Evolutionary conservation across 2,888 invertebrate genomes (phyloP).

Genomic region (Pterobdella sp.): DNA sequence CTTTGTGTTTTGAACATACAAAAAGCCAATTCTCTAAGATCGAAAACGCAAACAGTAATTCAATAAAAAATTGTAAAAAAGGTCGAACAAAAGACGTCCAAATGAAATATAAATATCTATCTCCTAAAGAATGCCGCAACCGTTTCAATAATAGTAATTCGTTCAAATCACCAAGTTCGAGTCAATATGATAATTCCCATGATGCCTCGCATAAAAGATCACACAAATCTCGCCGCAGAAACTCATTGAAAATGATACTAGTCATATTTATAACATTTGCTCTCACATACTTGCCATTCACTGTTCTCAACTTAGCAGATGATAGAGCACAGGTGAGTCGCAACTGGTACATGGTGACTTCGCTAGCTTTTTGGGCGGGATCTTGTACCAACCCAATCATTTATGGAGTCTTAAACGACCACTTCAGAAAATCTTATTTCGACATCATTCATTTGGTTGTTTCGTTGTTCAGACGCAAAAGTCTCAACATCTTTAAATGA

Average conservation of each 20-base stretch:
- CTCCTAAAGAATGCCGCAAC: neutral
- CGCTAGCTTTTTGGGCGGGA: conserved; percentile 31
- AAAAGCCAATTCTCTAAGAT: no score
- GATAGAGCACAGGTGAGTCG: conserved; percentile 14
- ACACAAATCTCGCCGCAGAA: conserved; percentile 12
- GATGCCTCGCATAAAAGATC: neutral
- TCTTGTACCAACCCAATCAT: conserved; percentile 31
- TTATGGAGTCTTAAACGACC: conserved; percentile 31
- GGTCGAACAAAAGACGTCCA: neutral
- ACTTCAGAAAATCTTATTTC: conserved; percentile 28
- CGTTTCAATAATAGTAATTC: neutral
- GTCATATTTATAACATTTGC: conserved; percentile 29
- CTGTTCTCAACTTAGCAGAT: conserved; percentile 30
- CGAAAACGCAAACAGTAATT: neutral
- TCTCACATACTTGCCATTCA: conserved; percentile 32
- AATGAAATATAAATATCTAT: neutral
- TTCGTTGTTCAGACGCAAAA: conserved; percentile 14
- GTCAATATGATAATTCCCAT: neutral
- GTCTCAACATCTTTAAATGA: neutral
- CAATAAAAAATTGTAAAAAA: neutral
- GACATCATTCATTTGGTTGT: neutral
- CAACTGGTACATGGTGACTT: conserved; percentile 31
- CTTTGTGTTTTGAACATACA: no score
- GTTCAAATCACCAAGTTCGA: neutral
- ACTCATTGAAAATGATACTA: conserved; percentile 32